A percentile compares a stretch with the other conserved stretches of the same genome.
Evolutionary conservation across 2,113 vertebrate species (phyloP).

Genomic region (Stegastes partitus): DNA sequence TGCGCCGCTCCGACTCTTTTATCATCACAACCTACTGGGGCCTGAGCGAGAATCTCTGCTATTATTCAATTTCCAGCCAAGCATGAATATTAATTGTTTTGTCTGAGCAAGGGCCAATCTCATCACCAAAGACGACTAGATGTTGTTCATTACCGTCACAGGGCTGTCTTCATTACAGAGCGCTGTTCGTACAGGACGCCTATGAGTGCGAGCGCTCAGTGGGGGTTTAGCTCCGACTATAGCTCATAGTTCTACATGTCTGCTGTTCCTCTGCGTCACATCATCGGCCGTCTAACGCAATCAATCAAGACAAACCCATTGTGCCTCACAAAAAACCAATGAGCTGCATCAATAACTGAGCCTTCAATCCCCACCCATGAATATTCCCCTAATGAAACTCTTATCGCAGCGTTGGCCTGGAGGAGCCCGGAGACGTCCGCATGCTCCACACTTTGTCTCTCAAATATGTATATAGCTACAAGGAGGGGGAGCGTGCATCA

Average conservation of each 20-base stretch:
- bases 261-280: slow-evolving; percentile 72
- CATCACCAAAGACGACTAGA: slow-evolving; percentile 47
- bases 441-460: slow-evolving; percentile 22
- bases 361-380: slow-evolving; percentile 57
- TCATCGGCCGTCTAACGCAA: slow-evolving; percentile 56
- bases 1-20: slow-evolving; percentile 26
- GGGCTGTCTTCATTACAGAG: slow-evolving; percentile 72
- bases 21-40: slow-evolving; percentile 39
- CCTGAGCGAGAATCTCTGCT: slow-evolving; percentile 33
- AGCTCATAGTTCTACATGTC: slow-evolving; percentile 63
- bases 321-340: slow-evolving; percentile 74
- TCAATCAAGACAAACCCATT: slow-evolving; percentile 76
- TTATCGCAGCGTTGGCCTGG: slow-evolving; percentile 22
- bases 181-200: slow-evolving; percentile 40
- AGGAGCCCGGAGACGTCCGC: not conserved
- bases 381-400: slow-evolving; percentile 76
- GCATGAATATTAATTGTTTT: slow-evolving; percentile 76
- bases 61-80: slow-evolving; percentile 64
- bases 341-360: slow-evolving; percentile 79
- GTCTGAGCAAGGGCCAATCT: slow-evolving; percentile 60
- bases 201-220: slow-evolving; percentile 9
- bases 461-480: slow-evolving; percentile 12
- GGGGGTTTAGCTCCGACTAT: slow-evolving; percentile 50
- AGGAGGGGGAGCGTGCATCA: not conserved
- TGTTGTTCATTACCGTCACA: slow-evolving; percentile 72